Conservation (phyloP, 2,797 vertebrate genomes). For the Falco rusticolus region DNA sequence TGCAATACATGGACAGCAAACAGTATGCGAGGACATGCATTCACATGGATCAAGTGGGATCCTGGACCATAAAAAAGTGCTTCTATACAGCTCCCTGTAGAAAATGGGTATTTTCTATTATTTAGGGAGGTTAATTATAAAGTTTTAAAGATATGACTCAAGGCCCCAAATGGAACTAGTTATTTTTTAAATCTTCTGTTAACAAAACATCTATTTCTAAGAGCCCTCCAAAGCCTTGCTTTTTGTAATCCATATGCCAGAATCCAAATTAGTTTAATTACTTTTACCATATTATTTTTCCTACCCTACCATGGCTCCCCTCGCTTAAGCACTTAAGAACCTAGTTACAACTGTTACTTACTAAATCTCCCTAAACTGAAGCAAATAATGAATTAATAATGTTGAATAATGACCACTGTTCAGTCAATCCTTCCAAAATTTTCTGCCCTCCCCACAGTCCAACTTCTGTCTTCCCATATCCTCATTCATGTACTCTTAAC, state of each 20-base stretch:
- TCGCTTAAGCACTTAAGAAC: slow-evolving; percentile 28
- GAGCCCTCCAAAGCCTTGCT: slow-evolving; percentile 7
- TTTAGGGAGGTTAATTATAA: not conserved
- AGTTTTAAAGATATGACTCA: slow-evolving; percentile 34
- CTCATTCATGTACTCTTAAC: not conserved
- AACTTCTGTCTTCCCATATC: not conserved
- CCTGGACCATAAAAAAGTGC: not conserved
- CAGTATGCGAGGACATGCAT: not conserved
- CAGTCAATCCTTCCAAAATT: not conserved
- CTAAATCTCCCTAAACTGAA: not conserved
- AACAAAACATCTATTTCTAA: slow-evolving; percentile 45
- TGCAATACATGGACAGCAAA: not conserved
- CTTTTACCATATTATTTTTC: slow-evolving; percentile 36
- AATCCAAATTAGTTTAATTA: slow-evolving; percentile 40
- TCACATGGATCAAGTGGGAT: not conserved
- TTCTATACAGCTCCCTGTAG: not conserved
- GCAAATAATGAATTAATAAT: slow-evolving; percentile 18
- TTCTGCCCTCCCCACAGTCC: not conserved
- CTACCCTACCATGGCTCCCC: not conserved
- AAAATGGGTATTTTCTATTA: not conserved
- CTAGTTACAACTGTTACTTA: not conserved
- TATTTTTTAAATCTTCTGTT: slow-evolving; percentile 31
- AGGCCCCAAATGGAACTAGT: not conserved
- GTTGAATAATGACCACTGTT: not conserved
- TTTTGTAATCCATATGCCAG: slow-evolving; percentile 27